Evolutionary conservation across 2,113 vertebrate species (phyloP).

Genomic region (Mellivora capensis): DNA sequence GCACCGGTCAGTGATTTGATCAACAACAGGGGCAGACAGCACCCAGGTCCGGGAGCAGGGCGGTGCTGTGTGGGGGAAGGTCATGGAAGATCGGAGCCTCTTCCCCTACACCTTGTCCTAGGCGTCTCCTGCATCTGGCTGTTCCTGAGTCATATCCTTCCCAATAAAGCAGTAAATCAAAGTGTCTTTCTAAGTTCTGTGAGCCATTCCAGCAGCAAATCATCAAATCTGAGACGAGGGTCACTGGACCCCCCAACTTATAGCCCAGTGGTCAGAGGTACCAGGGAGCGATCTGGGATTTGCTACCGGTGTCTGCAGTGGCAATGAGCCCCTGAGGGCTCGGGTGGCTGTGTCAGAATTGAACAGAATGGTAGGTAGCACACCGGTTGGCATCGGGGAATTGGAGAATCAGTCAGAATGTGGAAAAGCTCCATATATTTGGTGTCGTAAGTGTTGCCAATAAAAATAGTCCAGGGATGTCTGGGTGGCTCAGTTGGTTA

Average conservation of each 20-base stretch:
- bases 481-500: no score
- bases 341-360: neutral
- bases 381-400: neutral
- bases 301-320: neutral
- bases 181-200: neutral
- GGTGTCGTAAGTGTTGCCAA: neutral
- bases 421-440: neutral
- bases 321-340: neutral
- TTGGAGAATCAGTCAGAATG: neutral
- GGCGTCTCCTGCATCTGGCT: neutral
- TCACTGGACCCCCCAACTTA: neutral
- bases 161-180: neutral
- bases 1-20: neutral
- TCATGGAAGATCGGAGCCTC: neutral
- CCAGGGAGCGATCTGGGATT: neutral
- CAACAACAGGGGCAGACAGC: neutral
- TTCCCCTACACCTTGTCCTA: rapidly evolving
- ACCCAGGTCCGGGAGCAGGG: neutral
- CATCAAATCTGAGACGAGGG: neutral
- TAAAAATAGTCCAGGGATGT: neutral
- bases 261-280: neutral
- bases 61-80: neutral
- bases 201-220: neutral
- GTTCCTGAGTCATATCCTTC: neutral
- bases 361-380: neutral